Conservation (phyloP, 2,797 vertebrate genomes). For the Lindbergichthys nudifrons region DNA sequence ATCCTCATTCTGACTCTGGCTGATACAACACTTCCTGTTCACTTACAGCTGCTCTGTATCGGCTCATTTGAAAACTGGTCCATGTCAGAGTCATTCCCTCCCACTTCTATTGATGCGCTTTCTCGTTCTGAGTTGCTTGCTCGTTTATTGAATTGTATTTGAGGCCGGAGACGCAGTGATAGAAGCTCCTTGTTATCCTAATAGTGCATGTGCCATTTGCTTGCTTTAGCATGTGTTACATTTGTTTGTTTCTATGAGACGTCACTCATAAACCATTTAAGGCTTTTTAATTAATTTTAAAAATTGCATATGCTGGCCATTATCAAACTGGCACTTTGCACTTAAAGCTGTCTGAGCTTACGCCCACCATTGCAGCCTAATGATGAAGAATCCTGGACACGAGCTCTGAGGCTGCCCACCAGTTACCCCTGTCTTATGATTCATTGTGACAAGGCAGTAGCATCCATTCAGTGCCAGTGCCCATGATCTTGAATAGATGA, state of each 20-base stretch:
- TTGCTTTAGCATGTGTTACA: slow-evolving; percentile 16
- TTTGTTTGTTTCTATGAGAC: slow-evolving; percentile 32
- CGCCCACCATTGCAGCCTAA: slow-evolving; percentile 42
- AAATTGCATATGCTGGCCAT: slow-evolving; percentile 43
- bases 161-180: slow-evolving; percentile 14
- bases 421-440: slow-evolving; percentile 52
- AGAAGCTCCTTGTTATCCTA: slow-evolving; percentile 11
- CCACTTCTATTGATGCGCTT: slow-evolving; percentile 9
- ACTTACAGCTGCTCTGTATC: slow-evolving; percentile 14
- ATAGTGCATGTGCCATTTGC: slow-evolving; percentile 16
- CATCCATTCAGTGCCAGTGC: slow-evolving; percentile 49
- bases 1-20: background rate
- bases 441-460: slow-evolving; percentile 58
- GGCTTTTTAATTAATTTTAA: slow-evolving; percentile 3
- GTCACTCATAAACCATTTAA: slow-evolving; percentile 15
- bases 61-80: slow-evolving; percentile 7
- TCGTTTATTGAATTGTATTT: slow-evolving; percentile 23
- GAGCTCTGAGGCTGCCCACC: slow-evolving; percentile 45
- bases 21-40: slow-evolving; percentile 5
- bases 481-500: slow-evolving; percentile 69
- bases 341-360: slow-evolving; percentile 40
- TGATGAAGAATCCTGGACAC: slow-evolving; percentile 59
- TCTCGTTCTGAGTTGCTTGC: background rate
- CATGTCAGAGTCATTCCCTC: slow-evolving; percentile 18
- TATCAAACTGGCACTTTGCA: slow-evolving; percentile 38